phyloP scores from a whole-genome alignment of 2,888 invertebrate species.

The Noctua pronuba region DNA sequence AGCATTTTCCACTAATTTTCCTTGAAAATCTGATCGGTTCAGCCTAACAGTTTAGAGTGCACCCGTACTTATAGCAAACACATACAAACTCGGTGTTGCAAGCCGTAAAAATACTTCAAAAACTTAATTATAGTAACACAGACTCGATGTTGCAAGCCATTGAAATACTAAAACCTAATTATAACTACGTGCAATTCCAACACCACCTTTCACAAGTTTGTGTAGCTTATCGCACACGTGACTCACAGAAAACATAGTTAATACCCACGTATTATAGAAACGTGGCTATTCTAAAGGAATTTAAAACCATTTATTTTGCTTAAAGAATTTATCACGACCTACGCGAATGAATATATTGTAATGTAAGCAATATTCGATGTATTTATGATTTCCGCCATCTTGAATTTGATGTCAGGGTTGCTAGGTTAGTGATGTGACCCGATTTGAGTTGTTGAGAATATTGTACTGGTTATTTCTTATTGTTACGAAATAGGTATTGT shows the following conservation, averaged over 20 bases:
- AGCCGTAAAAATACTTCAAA: slow-evolving; percentile 6
- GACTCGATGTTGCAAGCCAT: not conserved
- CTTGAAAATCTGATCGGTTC: not conserved
- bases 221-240: not conserved
- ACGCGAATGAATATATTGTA: slow-evolving; percentile 51
- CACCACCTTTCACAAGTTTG: not conserved
- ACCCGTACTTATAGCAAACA: not conserved
- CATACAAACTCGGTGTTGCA: not conserved
- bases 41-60: not conserved
- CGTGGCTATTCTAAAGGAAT: slow-evolving; percentile 35
- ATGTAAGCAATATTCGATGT: slow-evolving; percentile 51
- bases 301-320: slow-evolving; percentile 42
- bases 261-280: slow-evolving; percentile 31
- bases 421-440: slow-evolving; percentile 27
- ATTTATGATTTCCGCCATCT: slow-evolving; percentile 46
- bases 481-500: not conserved
- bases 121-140: not conserved
- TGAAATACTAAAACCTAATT: slow-evolving; percentile 2
- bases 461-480: not conserved
- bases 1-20: not conserved
- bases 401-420: slow-evolving; percentile 35
- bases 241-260: slow-evolving; percentile 32
- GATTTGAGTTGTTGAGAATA: slow-evolving; percentile 22
- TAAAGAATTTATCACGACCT: slow-evolving; percentile 58
- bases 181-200: slow-evolving; percentile 10